Conservation (phyloP, 1,140 invertebrate species). For the Drosophila subobscura region DNA sequence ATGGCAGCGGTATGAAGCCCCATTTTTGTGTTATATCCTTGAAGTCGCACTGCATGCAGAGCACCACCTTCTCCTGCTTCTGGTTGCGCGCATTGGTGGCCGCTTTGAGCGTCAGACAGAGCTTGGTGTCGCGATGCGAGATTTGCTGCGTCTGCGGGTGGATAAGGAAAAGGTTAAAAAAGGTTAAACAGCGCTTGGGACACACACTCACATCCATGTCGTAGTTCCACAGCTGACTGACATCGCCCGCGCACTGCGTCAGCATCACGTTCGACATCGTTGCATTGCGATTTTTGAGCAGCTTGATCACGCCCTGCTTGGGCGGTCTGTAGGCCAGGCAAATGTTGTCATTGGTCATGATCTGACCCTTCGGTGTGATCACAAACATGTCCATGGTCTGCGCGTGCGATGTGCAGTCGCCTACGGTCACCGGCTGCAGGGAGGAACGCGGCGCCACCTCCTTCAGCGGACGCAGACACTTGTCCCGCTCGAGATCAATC, state of each 20-base stretch:
- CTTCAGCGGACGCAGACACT: constrained; percentile 67
- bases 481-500: constrained; percentile 73
- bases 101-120: constrained; percentile 75
- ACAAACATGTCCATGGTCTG: constrained; percentile 90
- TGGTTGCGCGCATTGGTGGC: constrained; percentile 58
- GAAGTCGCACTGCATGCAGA: constrained; percentile 69
- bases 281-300: constrained; percentile 66
- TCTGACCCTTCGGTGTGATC: constrained; percentile 86
- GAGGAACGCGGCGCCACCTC: constrained; percentile 65
- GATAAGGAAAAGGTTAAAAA: constrained; percentile 1
- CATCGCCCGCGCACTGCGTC: constrained; percentile 60
- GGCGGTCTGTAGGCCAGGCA: constrained; percentile 74
- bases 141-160: constrained; percentile 74
- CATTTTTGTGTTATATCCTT: constrained; percentile 82
- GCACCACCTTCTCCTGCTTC: constrained; percentile 72
- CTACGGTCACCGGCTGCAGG: constrained; percentile 85
- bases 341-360: constrained; percentile 82
- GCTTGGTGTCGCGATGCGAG: constrained; percentile 67
- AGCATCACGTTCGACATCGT: constrained; percentile 75
- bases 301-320: constrained; percentile 60
- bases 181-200: not conserved
- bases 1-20: constrained; percentile 79
- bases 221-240: constrained; percentile 74
- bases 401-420: constrained; percentile 82
- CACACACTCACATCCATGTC: constrained; percentile 76